A percentile compares a stretch with the other conserved stretches of the same genome.
These are phyloP conservation scores for Variabilichromis moorii DNA, from an alignment of 2,113 vertebrate species.

Conservation along the genomic window DNA sequence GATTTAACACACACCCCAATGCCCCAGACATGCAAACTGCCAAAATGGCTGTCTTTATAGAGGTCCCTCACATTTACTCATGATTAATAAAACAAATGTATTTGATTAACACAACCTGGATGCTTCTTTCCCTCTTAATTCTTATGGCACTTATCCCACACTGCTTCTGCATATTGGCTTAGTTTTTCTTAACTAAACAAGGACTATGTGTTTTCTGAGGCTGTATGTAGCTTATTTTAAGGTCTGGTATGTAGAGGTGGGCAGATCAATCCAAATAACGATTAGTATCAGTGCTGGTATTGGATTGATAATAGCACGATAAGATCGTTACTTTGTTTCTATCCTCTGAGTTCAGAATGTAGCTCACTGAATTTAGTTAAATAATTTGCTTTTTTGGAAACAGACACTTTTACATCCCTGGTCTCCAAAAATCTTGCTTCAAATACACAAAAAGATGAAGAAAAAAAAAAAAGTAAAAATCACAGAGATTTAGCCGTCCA, in stretches of 20 bases:
- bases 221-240: background rate
- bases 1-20: background rate
- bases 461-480: background rate
- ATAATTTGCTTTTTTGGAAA: background rate
- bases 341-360: background rate
- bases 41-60: background rate
- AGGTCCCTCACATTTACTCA: background rate
- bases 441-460: accelerated
- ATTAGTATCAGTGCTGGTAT: background rate
- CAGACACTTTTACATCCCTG: background rate
- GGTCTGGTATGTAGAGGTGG: background rate
- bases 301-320: background rate
- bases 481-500: background rate
- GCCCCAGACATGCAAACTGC: background rate
- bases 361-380: background rate
- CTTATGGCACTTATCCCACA: background rate
- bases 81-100: background rate
- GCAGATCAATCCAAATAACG: background rate
- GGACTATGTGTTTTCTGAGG: background rate
- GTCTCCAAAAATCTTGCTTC: background rate
- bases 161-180: background rate
- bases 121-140: background rate
- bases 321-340: background rate
- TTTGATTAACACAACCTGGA: background rate
- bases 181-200: background rate